phyloP scores from a whole-genome alignment of 2,888 invertebrate species.

The Synergus umbraculus region DNA sequence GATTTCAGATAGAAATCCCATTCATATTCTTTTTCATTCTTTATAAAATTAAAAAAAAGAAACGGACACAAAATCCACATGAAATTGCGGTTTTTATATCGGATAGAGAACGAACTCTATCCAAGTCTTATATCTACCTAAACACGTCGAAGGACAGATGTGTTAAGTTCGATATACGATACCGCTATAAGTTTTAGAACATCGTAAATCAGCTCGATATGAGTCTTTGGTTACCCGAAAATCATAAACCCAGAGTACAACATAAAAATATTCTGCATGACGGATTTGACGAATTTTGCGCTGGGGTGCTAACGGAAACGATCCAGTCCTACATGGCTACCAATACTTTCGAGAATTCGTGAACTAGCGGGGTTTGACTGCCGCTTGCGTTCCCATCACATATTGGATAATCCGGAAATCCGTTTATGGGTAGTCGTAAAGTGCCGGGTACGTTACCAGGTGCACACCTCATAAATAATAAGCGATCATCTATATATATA shows the following conservation, averaged over 20 bases:
- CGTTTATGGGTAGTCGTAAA: slow-evolving; percentile 61
- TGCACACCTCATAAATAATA: slow-evolving; percentile 55
- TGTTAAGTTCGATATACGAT: too few species aligned
- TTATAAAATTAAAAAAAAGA: too few species aligned
- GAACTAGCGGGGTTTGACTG: slow-evolving; percentile 45
- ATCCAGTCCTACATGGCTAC: not conserved
- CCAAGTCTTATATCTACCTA: too few species aligned
- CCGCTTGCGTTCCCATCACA: not conserved
- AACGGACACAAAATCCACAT: too few species aligned
- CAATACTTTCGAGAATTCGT: not conserved
- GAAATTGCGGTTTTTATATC: too few species aligned
- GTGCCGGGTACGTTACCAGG: slow-evolving; percentile 50
- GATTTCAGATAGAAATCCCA: too few species aligned
- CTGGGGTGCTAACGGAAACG: slow-evolving; percentile 1
- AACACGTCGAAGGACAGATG: too few species aligned
- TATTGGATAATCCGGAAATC: slow-evolving; percentile 59
- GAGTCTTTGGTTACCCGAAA: too few species aligned
- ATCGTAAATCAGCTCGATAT: too few species aligned
- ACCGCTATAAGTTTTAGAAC: too few species aligned
- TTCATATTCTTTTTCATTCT: too few species aligned
- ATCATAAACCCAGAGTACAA: not conserved
- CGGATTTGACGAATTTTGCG: slow-evolving; percentile 6
- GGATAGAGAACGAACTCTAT: too few species aligned
- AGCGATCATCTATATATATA: not conserved
- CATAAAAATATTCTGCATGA: slow-evolving; percentile 36